A percentile compares a stretch with the other conserved stretches of the same genome.
phyloP scores from a whole-genome alignment of 1,140 invertebrate species.

The Caenorhabditis brenneri region DNA sequence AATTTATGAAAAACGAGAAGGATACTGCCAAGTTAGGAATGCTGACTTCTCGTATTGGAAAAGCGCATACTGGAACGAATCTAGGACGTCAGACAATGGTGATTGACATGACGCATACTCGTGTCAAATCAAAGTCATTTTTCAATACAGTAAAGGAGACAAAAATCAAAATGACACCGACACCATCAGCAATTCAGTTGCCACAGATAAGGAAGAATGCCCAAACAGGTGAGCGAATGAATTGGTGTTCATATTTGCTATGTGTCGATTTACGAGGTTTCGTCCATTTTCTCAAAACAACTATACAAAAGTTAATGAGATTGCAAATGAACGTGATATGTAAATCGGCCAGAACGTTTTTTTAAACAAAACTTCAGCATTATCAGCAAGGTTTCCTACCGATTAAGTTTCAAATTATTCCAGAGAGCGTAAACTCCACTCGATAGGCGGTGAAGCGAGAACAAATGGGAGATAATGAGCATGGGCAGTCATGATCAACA shows the following conservation, averaged over 20 bases:
- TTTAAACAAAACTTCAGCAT: no score
- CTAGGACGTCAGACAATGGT: conserved; percentile 13
- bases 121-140: background rate
- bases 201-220: background rate
- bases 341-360: no score
- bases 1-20: background rate
- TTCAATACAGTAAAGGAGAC: background rate
- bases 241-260: no score
- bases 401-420: background rate
- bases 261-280: no score
- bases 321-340: no score
- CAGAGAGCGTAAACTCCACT: background rate
- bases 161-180: background rate
- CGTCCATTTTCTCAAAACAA: no score
- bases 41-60: background rate
- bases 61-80: background rate
- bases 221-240: background rate
- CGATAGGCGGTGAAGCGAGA: background rate
- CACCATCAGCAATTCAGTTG: conserved; percentile 1
- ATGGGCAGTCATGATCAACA: background rate
- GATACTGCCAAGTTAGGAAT: background rate
- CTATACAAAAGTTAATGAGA: no score
- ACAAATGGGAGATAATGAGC: background rate
- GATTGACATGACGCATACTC: conserved; percentile 2
- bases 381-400: no score